Percentiles rank a stretch among this genome's conserved stretches.
These are phyloP conservation scores for Orthonyx spaldingii DNA, from an alignment of 2,113 vertebrate species.

Conservation along the genomic window DNA sequence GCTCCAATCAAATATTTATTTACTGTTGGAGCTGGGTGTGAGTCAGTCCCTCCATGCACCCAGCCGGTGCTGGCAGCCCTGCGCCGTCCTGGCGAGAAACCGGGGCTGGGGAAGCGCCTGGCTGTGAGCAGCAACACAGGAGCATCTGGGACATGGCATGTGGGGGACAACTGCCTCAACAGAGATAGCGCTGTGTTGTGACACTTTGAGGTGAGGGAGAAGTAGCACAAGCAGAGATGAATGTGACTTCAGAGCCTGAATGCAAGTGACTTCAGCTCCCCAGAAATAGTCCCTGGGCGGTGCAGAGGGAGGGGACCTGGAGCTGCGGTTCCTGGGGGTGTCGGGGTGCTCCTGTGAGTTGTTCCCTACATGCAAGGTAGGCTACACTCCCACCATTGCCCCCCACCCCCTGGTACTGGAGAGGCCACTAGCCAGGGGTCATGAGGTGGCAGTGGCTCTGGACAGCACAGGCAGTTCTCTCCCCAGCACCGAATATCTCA, in stretches of 20 bases:
- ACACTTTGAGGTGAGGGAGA: neutral
- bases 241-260: neutral
- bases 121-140: neutral
- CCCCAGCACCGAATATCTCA: neutral
- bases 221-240: neutral
- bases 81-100: fast-evolving
- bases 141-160: neutral
- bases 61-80: neutral
- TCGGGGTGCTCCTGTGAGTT: neutral
- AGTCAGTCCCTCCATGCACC: neutral
- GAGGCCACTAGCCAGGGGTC: neutral
- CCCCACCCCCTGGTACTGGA: neutral
- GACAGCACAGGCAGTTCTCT: neutral
- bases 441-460: neutral
- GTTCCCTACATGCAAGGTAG: fast-evolving
- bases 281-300: neutral
- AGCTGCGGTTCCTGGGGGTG: neutral
- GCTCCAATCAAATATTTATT: neutral
- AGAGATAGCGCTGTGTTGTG: neutral
- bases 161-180: neutral
- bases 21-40: neutral
- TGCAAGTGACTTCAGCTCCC: neutral
- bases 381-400: neutral
- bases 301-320: neutral
- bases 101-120: neutral